Evolutionary conservation across 2,797 vertebrate genomes (phyloP).

Genomic region (Perodicticus potto): DNA sequence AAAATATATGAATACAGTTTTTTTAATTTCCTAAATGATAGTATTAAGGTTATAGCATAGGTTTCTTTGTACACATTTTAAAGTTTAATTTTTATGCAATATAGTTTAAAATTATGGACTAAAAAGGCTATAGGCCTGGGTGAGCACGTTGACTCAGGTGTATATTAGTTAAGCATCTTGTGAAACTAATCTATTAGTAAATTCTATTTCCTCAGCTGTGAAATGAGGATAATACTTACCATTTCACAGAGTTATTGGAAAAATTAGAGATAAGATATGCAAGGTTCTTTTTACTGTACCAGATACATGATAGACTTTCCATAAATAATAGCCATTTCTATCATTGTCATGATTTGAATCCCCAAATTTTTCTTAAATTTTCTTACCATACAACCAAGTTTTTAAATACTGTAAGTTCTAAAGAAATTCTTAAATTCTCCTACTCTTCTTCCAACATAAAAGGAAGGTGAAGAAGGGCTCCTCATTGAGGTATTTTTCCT

Average conservation of each 20-base stretch:
- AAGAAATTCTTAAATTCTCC: neutral
- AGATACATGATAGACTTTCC: neutral
- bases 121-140: neutral
- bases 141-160: neutral
- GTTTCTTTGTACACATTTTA: conserved; percentile 25
- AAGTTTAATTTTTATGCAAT: neutral
- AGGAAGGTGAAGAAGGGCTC: neutral
- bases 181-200: neutral
- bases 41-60: neutral
- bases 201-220: conserved; percentile 20
- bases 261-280: neutral
- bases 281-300: neutral
- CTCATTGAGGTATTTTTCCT: neutral
- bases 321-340: neutral
- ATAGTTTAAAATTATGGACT: neutral
- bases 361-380: conserved; percentile 16
- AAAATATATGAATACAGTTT: conserved; percentile 29
- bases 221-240: neutral
- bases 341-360: neutral
- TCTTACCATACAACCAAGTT: neutral
- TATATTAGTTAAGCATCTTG: neutral
- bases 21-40: conserved; percentile 28
- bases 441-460: neutral
- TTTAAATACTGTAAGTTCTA: conserved; percentile 29
- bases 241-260: neutral